Evolutionary conservation across 2,113 vertebrate genomes (phyloP).

Genomic region (Gymnarchus niloticus): DNA sequence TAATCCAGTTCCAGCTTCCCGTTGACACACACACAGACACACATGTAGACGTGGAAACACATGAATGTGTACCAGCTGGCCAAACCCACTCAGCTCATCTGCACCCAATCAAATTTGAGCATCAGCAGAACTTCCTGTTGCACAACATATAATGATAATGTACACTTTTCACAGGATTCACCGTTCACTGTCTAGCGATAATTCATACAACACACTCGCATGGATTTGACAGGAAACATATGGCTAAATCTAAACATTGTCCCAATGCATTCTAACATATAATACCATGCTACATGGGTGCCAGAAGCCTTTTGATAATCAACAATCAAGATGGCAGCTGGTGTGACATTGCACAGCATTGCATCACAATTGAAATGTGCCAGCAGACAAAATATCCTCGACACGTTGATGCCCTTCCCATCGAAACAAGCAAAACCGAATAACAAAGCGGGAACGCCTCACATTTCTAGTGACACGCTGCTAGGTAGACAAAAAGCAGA

Average conservation of each 20-base stretch:
- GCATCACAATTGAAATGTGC: too few species aligned
- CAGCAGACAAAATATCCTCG: not conserved
- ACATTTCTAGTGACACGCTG: not conserved
- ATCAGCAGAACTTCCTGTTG: not conserved
- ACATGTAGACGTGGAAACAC: not conserved
- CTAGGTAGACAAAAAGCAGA: not conserved
- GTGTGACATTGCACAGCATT: too few species aligned
- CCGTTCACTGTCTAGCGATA: too few species aligned
- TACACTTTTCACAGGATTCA: too few species aligned
- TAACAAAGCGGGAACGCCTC: not conserved
- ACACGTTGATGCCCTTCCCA: not conserved
- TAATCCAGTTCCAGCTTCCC: not conserved
- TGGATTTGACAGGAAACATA: too few species aligned
- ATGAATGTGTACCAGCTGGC: not conserved
- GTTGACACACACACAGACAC: not conserved
- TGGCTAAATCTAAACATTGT: too few species aligned
- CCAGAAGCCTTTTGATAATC: too few species aligned
- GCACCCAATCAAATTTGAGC: not conserved
- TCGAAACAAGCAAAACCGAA: not conserved
- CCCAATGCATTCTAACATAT: too few species aligned
- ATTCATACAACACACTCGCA: too few species aligned
- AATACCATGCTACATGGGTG: too few species aligned
- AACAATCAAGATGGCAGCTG: too few species aligned
- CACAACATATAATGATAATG: too few species aligned
- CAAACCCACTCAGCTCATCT: not conserved